Evolutionary conservation across 2,797 vertebrate genomes (phyloP).

Genomic region (Siniperca obscura): DNA sequence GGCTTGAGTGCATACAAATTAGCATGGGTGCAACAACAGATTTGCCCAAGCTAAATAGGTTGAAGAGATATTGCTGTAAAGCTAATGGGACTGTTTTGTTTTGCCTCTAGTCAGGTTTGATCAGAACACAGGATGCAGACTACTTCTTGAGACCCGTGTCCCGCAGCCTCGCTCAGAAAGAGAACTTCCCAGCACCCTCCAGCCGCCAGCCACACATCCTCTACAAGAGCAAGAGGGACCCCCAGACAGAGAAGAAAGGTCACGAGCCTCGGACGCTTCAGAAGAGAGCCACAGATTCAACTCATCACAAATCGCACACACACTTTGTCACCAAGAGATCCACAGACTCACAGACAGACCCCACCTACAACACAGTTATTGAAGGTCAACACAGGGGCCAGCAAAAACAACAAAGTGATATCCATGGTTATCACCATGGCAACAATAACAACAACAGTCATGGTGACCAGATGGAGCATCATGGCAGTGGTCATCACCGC

Average conservation of each 20-base stretch:
- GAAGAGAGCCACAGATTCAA: conserved; percentile 57
- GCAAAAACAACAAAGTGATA: conserved; percentile 31
- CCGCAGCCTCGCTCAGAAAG: conserved; percentile 74
- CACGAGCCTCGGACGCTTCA: conserved; percentile 27
- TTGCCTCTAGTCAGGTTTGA: conserved; percentile 91
- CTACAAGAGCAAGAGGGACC: conserved; percentile 83
- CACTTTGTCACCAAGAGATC: conserved; percentile 46
- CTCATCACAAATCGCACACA: conserved; percentile 9
- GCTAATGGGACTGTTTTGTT: conserved; percentile 69
- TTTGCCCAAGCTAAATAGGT: not conserved
- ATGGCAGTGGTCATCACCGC: conserved; percentile 1
- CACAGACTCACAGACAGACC: not conserved
- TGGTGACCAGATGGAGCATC: conserved; percentile 23
- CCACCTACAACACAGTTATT: not conserved
- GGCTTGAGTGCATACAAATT: not conserved
- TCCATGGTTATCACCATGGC: conserved; percentile 11
- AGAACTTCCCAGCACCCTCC: conserved; percentile 74
- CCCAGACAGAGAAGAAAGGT: not conserved
- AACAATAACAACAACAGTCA: conserved; percentile 23
- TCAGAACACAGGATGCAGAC: conserved; percentile 89
- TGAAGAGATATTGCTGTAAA: conserved; percentile 9
- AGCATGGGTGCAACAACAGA: not conserved
- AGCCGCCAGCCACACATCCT: conserved; percentile 88
- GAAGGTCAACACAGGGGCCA: conserved; percentile 19
- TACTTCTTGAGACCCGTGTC: conserved; percentile 91